phyloP scores from a whole-genome alignment of 2,888 invertebrate genomes.

The Vandiemenella viatica region DNA sequence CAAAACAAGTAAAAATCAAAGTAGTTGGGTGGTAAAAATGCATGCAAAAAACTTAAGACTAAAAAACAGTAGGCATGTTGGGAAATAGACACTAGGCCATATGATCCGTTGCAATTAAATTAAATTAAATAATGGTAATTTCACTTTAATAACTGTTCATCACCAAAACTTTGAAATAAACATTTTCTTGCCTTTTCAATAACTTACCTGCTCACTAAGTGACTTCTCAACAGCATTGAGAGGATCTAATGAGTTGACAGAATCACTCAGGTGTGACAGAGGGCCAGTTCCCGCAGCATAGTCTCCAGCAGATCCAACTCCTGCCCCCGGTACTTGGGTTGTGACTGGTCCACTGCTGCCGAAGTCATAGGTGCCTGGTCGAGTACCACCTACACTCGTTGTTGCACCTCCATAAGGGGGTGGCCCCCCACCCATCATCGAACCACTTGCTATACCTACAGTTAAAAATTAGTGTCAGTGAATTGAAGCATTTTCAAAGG shows the following conservation, averaged over 20 bases:
- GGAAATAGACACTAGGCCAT: too few species aligned
- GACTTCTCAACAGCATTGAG: slow-evolving; percentile 88
- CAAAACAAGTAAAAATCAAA: too few species aligned
- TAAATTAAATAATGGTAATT: too few species aligned
- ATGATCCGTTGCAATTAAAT: too few species aligned
- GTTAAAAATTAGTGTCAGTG: slow-evolving; percentile 2
- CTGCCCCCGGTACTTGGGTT: not conserved
- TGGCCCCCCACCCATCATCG: slow-evolving; percentile 55
- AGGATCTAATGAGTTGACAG: slow-evolving; percentile 78
- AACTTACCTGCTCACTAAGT: slow-evolving; percentile 67
- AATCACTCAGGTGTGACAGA: slow-evolving; percentile 67
- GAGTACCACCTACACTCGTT: slow-evolving; percentile 19
- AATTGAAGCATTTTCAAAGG: slow-evolving; percentile 2
- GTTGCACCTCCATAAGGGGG: slow-evolving; percentile 28
- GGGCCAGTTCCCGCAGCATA: slow-evolving; percentile 55
- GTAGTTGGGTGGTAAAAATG: too few species aligned
- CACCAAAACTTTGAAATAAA: too few species aligned
- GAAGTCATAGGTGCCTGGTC: slow-evolving; percentile 24
- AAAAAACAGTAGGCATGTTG: too few species aligned
- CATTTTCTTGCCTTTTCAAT: not conserved
- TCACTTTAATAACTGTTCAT: too few species aligned
- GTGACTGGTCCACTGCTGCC: slow-evolving; percentile 23
- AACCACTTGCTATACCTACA: slow-evolving; percentile 65
- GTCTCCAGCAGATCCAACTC: slow-evolving; percentile 35
- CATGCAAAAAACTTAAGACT: too few species aligned